These are phyloP conservation scores for Tadarida brasiliensis DNA, from an alignment of 2,797 vertebrate species.

Conservation along the genomic window DNA sequence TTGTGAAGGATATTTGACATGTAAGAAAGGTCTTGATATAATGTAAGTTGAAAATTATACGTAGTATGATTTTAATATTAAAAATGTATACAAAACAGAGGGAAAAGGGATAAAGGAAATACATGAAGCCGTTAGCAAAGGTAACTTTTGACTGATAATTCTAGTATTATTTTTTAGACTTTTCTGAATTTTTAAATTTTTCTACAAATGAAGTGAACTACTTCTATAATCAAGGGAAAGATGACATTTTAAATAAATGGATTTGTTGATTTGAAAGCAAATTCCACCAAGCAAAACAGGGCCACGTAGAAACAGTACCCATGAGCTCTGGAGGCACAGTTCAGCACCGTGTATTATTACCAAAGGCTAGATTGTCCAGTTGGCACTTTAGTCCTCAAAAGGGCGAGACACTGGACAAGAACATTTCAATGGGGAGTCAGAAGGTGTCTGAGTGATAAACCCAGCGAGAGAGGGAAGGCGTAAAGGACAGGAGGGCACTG, in stretches of 20 bases:
- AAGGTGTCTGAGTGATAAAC: background rate
- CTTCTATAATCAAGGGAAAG: background rate
- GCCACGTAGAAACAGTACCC: background rate
- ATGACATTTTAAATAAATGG: conserved; percentile 38
- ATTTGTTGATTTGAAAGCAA: conserved; percentile 14
- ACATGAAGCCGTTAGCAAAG: background rate
- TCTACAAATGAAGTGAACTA: background rate
- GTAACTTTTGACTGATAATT: background rate
- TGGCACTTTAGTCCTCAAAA: conserved; percentile 1
- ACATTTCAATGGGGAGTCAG: background rate
- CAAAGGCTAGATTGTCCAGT: background rate
- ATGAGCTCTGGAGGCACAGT: background rate
- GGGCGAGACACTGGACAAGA: conserved; percentile 12
- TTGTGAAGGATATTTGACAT: background rate
- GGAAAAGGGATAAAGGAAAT: background rate
- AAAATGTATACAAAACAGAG: conserved; percentile 17
- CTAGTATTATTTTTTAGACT: conserved; percentile 2
- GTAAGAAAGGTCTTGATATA: background rate
- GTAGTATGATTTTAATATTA: background rate
- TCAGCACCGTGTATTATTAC: background rate
- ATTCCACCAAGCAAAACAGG: background rate
- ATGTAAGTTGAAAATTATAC: background rate
- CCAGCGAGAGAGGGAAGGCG: background rate
- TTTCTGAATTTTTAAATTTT: conserved; percentile 23
- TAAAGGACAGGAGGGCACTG: background rate